phyloP scores from a whole-genome alignment of 2,888 invertebrate genomes.

The Drosophila monieri region DNA sequence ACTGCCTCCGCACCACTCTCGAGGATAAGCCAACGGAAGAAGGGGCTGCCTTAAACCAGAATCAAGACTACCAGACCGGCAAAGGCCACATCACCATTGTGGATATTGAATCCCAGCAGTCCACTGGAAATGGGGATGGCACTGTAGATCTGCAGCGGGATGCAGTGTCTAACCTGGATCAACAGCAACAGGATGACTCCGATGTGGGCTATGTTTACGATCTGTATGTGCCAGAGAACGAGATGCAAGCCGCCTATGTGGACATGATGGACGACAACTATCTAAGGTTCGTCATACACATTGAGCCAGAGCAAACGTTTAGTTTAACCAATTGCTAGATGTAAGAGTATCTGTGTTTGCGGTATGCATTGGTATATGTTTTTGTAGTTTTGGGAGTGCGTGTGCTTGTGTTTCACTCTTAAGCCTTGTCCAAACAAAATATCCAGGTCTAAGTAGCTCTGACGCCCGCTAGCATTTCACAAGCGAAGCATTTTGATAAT shows the following conservation, averaged over 20 bases:
- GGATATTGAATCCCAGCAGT: slow-evolving; percentile 85
- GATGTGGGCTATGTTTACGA: slow-evolving; percentile 87
- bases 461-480: too few relatives aligned
- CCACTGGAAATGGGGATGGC: not conserved
- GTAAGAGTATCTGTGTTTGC: slow-evolving; percentile 57
- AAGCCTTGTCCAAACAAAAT: too few relatives aligned
- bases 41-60: slow-evolving; percentile 19
- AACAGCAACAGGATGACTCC: slow-evolving; percentile 72
- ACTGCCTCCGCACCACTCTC: slow-evolving; percentile 85
- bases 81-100: slow-evolving; percentile 85
- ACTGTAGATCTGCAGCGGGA: slow-evolving; percentile 31
- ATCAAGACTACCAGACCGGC: slow-evolving; percentile 12
- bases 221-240: slow-evolving; percentile 86
- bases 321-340: slow-evolving; percentile 81
- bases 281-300: slow-evolving; percentile 83
- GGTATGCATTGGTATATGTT: slow-evolving; percentile 9
- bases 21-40: slow-evolving; percentile 64
- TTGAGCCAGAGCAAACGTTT: slow-evolving; percentile 82
- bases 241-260: slow-evolving; percentile 84
- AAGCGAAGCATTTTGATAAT: too few relatives aligned
- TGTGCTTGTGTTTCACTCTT: slow-evolving; percentile 21
- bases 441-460: too few relatives aligned
- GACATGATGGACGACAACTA: slow-evolving; percentile 83
- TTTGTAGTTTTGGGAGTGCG: slow-evolving; percentile 33
- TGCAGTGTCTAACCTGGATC: slow-evolving; percentile 4